A percentile compares a stretch with the other conserved stretches of the same genome.
These are phyloP conservation scores for Octodonta nipae DNA, from an alignment of 2,888 invertebrate species.

Conservation along the genomic window DNA sequence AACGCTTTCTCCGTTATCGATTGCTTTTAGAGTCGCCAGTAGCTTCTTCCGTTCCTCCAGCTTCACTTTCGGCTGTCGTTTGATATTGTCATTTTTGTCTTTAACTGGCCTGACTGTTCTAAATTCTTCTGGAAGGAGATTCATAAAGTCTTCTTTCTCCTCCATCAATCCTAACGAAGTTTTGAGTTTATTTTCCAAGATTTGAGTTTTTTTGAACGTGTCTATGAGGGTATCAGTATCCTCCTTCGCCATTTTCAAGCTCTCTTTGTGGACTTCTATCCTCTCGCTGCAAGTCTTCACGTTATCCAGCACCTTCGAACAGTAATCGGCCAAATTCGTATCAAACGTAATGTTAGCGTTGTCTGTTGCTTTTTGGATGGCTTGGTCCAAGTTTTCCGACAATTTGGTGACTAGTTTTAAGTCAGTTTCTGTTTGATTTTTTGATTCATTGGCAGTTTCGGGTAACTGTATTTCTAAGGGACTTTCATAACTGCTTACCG, in stretches of 20 bases:
- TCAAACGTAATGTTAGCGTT: conserved; percentile 21
- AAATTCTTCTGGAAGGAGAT: conserved; percentile 29
- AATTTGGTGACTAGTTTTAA: conserved; percentile 15
- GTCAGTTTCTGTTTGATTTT: conserved; percentile 5
- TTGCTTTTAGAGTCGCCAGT: conserved; percentile 48
- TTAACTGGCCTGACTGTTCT: conserved; percentile 20
- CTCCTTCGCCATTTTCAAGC: conserved; percentile 35
- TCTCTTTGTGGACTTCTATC: conserved; percentile 41
- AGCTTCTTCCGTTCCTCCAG: conserved; percentile 42
- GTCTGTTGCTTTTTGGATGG: conserved; percentile 21
- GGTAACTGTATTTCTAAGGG: neutral
- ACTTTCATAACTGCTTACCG: neutral
- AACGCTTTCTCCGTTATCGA: conserved; percentile 40
- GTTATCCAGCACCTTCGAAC: conserved; percentile 22
- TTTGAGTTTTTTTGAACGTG: conserved; percentile 40
- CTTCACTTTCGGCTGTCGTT: conserved; percentile 21
- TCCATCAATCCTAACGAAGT: conserved; percentile 18
- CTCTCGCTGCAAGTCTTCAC: conserved; percentile 21
- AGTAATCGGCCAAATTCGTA: conserved; percentile 22
- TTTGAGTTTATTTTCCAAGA: conserved; percentile 38
- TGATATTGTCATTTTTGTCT: conserved; percentile 16
- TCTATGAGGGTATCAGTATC: conserved; percentile 40
- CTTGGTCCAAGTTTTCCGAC: conserved; percentile 15
- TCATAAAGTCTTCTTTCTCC: conserved; percentile 26
- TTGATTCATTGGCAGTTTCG: conserved; percentile 1